Conservation (phyloP, 1,140 invertebrate genomes). For the Mesaphorura yosii region DNA sequence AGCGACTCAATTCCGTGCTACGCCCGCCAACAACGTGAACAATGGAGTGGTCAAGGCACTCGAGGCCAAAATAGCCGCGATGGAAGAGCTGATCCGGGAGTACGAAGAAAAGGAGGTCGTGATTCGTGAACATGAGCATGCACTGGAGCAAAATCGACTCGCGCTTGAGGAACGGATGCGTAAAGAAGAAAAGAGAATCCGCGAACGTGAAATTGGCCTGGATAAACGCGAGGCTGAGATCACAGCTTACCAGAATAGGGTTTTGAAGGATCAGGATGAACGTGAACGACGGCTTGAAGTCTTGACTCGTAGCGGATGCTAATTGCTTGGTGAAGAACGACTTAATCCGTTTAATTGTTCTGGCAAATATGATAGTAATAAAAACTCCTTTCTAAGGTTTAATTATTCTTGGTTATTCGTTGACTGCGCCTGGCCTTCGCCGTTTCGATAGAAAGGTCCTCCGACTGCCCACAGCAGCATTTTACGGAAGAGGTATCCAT, state of each 20-base stretch:
- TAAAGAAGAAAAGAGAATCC: background rate
- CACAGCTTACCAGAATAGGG: background rate
- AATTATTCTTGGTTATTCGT: no score
- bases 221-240: background rate
- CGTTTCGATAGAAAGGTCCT: background rate
- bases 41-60: background rate
- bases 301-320: no score
- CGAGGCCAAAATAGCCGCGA: background rate
- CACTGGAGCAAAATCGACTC: background rate
- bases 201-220: background rate
- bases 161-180: background rate
- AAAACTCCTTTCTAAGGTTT: no score
- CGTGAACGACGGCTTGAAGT: background rate
- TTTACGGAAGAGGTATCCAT: background rate
- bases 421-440: no score
- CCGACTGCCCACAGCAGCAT: background rate
- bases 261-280: background rate
- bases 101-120: background rate
- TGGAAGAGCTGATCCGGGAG: background rate
- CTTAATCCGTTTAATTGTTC: no score
- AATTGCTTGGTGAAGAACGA: no score
- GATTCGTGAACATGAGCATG: background rate
- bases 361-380: no score
- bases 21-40: background rate
- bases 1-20: no score